A percentile compares a stretch with the other conserved stretches of the same genome.
Conservation (phyloP, 1,140 invertebrate genomes). For the Zaprionus camerounensis region DNA sequence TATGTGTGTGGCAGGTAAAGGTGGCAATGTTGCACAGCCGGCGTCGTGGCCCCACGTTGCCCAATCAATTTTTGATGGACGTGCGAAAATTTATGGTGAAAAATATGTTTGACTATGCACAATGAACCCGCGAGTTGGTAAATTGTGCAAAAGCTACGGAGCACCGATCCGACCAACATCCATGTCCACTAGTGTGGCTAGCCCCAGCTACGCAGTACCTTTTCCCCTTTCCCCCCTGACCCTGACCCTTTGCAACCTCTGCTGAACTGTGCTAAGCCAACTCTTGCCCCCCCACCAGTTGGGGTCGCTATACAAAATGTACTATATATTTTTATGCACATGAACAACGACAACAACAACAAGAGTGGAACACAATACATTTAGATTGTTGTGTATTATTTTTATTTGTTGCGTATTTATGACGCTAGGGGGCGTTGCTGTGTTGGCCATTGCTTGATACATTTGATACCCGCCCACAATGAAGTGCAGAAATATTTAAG, state of each 20-base stretch:
- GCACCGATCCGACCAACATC: neutral
- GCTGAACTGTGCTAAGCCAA: neutral
- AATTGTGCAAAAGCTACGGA: constrained; percentile 31
- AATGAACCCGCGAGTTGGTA: constrained; percentile 58
- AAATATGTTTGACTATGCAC: constrained; percentile 82
- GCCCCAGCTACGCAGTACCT: constrained; percentile 5
- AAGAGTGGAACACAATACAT: constrained; percentile 30
- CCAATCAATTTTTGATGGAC: constrained; percentile 82
- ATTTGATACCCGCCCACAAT: neutral
- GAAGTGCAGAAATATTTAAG: neutral
- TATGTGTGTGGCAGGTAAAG: constrained; percentile 14
- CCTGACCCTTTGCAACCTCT: too few relatives aligned
- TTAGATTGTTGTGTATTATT: constrained; percentile 65
- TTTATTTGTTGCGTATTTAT: constrained; percentile 72
- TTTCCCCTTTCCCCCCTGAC: neutral
- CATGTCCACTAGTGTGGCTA: constrained; percentile 57
- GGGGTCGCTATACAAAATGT: constrained; percentile 38
- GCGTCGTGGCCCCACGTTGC: constrained; percentile 32
- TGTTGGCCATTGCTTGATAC: constrained; percentile 1
- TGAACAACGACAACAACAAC: constrained; percentile 26
- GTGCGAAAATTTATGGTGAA: constrained; percentile 82
- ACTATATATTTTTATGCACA: constrained; percentile 34
- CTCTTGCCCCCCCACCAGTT: too few relatives aligned
- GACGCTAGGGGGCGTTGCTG: constrained; percentile 40
- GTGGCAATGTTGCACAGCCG: constrained; percentile 48